Percentiles rank a stretch among this genome's conserved stretches.
phyloP scores from a whole-genome alignment of 2,888 invertebrate genomes.

The Osedax fenrisi region DNA sequence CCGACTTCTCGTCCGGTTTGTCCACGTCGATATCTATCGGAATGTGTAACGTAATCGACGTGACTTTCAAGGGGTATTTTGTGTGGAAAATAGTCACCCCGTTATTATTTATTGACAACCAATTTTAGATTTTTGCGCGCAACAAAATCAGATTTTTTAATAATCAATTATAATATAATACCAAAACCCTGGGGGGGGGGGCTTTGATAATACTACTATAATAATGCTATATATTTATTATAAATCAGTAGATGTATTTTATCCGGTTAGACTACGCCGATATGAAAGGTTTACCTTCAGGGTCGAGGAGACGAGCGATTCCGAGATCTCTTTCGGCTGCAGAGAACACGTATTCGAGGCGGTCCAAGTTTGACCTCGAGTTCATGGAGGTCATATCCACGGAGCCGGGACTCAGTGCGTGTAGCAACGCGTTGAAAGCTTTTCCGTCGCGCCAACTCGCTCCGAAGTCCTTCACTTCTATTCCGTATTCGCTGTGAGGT shows the following conservation, averaged over 20 bases:
- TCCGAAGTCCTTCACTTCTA: slow-evolving; percentile 83
- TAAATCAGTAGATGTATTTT: too few relatives aligned
- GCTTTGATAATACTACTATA: too few relatives aligned
- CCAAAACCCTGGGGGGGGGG: too few relatives aligned
- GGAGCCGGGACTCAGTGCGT: slow-evolving; percentile 80
- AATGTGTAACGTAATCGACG: too few relatives aligned
- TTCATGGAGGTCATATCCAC: slow-evolving; percentile 74
- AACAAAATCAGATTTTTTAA: too few relatives aligned
- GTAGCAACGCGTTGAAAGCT: slow-evolving; percentile 85
- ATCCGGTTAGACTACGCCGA: slow-evolving; percentile 85
- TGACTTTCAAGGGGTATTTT: too few relatives aligned
- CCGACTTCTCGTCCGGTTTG: slow-evolving; percentile 87
- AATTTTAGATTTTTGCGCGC: too few relatives aligned
- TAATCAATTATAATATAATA: too few relatives aligned
- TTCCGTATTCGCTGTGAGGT: slow-evolving; percentile 63
- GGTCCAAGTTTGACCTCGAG: slow-evolving; percentile 64
- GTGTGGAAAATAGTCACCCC: too few relatives aligned
- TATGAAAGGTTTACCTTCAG: slow-evolving; percentile 68
- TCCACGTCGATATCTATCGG: slow-evolving; percentile 73
- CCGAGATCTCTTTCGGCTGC: slow-evolving; percentile 81
- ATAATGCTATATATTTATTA: too few relatives aligned
- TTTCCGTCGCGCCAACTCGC: slow-evolving; percentile 88
- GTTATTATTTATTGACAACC: too few relatives aligned
- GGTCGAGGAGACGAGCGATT: slow-evolving; percentile 77
- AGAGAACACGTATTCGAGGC: slow-evolving; percentile 81